Evolutionary conservation across 2,888 invertebrate species (phyloP).

Genomic region (Trisateles emortualis): DNA sequence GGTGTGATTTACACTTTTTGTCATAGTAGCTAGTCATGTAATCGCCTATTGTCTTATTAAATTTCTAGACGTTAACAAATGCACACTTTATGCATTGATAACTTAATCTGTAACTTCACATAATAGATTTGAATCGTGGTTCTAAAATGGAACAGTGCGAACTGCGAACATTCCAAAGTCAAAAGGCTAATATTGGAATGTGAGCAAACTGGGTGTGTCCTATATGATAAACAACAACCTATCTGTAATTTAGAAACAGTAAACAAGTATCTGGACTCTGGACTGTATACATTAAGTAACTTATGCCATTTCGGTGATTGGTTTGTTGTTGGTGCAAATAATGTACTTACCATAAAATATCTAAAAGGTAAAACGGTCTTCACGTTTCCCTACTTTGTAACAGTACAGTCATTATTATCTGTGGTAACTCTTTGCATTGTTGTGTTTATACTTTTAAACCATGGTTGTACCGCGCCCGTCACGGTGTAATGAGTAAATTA

Average conservation of each 20-base stretch:
- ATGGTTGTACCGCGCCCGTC: too few species aligned
- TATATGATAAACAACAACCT: constrained; percentile 1
- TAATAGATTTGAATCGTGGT: not conserved
- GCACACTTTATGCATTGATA: not conserved
- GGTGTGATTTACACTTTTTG: constrained; percentile 21
- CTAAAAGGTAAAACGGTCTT: too few species aligned
- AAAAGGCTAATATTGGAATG: constrained; percentile 32
- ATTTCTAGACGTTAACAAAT: not conserved
- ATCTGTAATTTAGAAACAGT: not conserved
- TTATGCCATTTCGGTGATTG: constrained; percentile 1
- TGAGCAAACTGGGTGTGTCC: constrained; percentile 36
- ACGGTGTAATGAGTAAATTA: too few species aligned
- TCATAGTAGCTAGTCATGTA: constrained; percentile 21
- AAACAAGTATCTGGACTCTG: constrained; percentile 17
- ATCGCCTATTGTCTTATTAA: constrained; percentile 36
- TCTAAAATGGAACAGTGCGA: constrained; percentile 6
- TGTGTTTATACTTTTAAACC: too few species aligned
- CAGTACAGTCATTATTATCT: too few species aligned
- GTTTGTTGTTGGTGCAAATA: not conserved
- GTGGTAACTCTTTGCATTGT: too few species aligned
- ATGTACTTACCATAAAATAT: too few species aligned
- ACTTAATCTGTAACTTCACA: not conserved
- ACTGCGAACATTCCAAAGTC: constrained; percentile 12
- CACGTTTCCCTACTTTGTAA: too few species aligned
- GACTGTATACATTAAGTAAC: constrained; percentile 23